These are phyloP conservation scores for Brachionus rotundiformis DNA, from an alignment of 1,140 invertebrate species.

Conservation along the genomic window DNA sequence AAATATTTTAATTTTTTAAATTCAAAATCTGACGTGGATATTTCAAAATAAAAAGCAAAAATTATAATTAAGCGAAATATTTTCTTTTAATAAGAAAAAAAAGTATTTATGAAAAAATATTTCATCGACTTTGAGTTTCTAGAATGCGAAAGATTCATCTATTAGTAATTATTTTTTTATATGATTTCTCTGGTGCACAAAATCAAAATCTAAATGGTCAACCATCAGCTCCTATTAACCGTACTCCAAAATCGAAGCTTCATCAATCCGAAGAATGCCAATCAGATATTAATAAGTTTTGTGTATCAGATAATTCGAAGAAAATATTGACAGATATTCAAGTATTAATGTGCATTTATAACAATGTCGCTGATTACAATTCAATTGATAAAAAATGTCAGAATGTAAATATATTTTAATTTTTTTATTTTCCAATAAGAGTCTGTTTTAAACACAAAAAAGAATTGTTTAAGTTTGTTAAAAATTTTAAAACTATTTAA, in stretches of 20 bases:
- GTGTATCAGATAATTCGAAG: background rate
- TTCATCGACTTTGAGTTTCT: background rate
- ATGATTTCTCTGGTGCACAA: background rate
- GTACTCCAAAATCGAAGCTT: background rate
- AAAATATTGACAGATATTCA: background rate
- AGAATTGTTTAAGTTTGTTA: constrained; percentile 7
- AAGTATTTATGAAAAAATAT: background rate
- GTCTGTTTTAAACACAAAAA: too few relatives aligned
- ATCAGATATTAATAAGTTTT: constrained; percentile 4
- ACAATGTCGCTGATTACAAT: constrained; percentile 22
- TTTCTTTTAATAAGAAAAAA: background rate
- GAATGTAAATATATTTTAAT: constrained; percentile 1
- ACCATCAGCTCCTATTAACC: background rate
- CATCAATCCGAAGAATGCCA: constrained; percentile 5
- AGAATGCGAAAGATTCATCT: background rate
- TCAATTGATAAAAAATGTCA: constrained; percentile 44
- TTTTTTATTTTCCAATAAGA: background rate
- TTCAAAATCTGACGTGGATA: background rate
- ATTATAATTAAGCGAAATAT: background rate
- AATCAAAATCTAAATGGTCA: background rate
- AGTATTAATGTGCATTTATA: constrained; percentile 34
- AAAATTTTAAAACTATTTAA: constrained; percentile 54
- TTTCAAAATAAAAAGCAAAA: background rate
- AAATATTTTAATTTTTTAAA: background rate
- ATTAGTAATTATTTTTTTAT: background rate